Percentiles rank a stretch among this genome's conserved stretches.
These are phyloP conservation scores for Macquaria ambigua DNA, from an alignment of 2,113 vertebrate genomes.

Conservation along the genomic window DNA sequence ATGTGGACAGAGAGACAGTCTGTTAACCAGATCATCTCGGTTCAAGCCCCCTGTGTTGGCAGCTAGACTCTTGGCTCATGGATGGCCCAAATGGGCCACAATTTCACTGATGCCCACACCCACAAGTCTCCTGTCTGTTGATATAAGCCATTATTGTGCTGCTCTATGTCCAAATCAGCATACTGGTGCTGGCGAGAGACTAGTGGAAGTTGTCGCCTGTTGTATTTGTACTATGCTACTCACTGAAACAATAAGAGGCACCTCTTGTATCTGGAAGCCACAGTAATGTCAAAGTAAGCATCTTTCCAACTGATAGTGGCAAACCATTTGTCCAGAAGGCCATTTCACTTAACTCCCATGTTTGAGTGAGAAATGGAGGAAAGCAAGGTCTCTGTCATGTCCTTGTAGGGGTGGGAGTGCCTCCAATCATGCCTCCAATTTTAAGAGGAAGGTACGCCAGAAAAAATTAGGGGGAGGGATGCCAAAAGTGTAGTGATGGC, in stretches of 20 bases:
- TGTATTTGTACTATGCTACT: constrained; percentile 11
- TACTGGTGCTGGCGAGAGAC: background rate
- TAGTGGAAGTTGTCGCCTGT: constrained; percentile 5
- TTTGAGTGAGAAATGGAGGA: constrained; percentile 34
- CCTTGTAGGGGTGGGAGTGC: constrained; percentile 1
- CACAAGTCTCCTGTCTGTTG: constrained; percentile 27
- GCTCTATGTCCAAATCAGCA: constrained; percentile 15
- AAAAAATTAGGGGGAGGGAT: constrained; percentile 6
- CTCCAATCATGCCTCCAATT: constrained; percentile 26
- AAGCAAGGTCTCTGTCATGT: constrained; percentile 13
- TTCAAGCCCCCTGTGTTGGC: constrained; percentile 35
- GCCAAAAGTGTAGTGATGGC: constrained; percentile 16
- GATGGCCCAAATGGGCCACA: constrained; percentile 16
- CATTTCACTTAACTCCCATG: constrained; percentile 27
- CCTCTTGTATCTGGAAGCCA: background rate
- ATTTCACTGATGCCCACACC: constrained; percentile 36
- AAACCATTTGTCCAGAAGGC: constrained; percentile 35
- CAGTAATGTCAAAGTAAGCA: constrained; percentile 26
- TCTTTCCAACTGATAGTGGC: constrained; percentile 15
- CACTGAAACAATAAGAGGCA: constrained; percentile 11
- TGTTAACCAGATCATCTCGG: constrained; percentile 44
- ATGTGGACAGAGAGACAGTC: constrained; percentile 39
- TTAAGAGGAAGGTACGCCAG: constrained; percentile 14
- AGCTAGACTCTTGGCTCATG: constrained; percentile 37
- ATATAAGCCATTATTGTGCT: constrained; percentile 30